Base-by-base conservation (phyloP, 2,113 vertebrate species). In the Tauraco erythrolophus region DNA sequence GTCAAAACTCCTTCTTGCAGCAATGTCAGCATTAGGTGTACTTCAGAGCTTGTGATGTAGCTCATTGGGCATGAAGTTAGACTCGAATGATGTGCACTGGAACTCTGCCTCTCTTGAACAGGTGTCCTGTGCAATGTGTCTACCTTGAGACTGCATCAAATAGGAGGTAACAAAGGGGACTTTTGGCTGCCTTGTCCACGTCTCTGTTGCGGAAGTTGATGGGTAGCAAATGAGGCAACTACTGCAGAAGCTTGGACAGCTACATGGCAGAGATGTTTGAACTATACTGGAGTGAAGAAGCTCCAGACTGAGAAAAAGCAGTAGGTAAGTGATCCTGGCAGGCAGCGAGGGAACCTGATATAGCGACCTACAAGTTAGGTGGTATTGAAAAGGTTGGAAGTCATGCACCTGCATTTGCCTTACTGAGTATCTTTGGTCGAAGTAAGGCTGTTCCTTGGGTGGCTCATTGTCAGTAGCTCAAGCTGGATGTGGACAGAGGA, bases 101-200 rank as follows among this genome's bases (percentile, higher is more conserved):
- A 68, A 10, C 50, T 75, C 41, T 46, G 41, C n/a, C 27, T 71
- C 30, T 23, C 61, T 85, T 1, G 1, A n/a, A 33, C n/a, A 68
- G 25, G 51, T 62, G 2, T 70, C 19, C 31, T n/a, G 8, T 50
- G 35, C 14, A 23, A 37, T 0, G 2, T 19, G 33, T 68, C 74
- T 78, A 12, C 30, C 19, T 37, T 45, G 50, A 80, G 37, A 13
- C 39, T 57, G 7, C 8, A 8, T 56, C 48, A 72, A 39, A 60
- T 39, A 11, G 0, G 0, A n/a, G 56, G 19, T 50, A 71, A 35
- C 10, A 60, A 54, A 70, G 27, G 28, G 24, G 11, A 28, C 41
- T 91, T 75, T 7, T 57, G 71, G 24, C 62, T 86, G 48, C 31
- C 3, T 70, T 82, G 13, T 22, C 72, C 4, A 0, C 8, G 13